Conservation (phyloP, 2,113 vertebrate genomes). For the Ursus arctos region DNA sequence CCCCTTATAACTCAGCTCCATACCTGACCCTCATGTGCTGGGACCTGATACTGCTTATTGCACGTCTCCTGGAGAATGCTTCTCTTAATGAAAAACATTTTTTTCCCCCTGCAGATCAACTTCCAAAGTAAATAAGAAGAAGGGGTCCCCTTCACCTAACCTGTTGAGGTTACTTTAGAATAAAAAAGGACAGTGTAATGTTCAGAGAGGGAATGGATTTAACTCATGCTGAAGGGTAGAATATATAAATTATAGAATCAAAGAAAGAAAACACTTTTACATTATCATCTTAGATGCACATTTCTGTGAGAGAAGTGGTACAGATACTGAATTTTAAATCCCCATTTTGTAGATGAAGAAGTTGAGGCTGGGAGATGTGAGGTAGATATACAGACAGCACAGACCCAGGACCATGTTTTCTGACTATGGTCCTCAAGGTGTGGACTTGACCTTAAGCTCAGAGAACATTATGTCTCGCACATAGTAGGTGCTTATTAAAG, state of each 20-base stretch:
- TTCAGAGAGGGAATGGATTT: background rate
- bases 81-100: background rate
- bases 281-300: background rate
- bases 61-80: background rate
- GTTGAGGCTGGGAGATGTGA: background rate
- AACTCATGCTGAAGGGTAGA: background rate
- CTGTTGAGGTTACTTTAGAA: background rate
- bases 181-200: background rate
- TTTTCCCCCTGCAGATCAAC: background rate
- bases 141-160: background rate
- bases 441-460: background rate
- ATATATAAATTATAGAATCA: background rate
- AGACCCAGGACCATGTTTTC: background rate
- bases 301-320: background rate
- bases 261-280: background rate
- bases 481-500: background rate
- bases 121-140: constrained; percentile 44
- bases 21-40: background rate
- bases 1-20: background rate
- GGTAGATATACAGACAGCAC: background rate
- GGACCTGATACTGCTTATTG: background rate
- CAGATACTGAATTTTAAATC: background rate
- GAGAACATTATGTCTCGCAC: background rate
- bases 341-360: background rate
- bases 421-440: background rate